Evolutionary conservation across 1,140 invertebrate genomes (phyloP).

Genomic region (Euglossa dilemma): DNA sequence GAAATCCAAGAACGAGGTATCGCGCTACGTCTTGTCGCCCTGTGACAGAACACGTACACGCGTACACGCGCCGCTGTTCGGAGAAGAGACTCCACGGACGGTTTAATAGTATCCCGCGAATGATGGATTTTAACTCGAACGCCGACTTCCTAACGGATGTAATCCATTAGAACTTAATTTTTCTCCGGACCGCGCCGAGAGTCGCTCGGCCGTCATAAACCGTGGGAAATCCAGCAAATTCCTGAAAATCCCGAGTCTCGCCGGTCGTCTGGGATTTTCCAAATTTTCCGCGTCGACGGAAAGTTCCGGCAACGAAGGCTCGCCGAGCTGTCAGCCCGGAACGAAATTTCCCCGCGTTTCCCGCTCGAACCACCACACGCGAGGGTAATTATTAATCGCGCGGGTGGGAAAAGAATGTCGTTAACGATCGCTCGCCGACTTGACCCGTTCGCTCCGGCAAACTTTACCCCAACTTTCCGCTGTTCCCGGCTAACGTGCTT

Average conservation of each 20-base stretch:
- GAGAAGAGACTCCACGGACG: neutral
- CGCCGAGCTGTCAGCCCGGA: neutral
- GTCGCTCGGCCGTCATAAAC: slow-evolving; percentile 5
- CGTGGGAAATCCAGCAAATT: neutral
- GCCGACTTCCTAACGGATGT: slow-evolving; percentile 11
- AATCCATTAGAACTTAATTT: slow-evolving; percentile 56
- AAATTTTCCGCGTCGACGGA: slow-evolving; percentile 1
- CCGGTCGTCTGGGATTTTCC: neutral
- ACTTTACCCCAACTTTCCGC: neutral
- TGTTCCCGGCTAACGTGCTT: neutral
- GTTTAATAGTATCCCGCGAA: slow-evolving; percentile 50
- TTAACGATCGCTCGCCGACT: neutral
- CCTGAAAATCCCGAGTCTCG: neutral
- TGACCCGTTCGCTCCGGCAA: neutral
- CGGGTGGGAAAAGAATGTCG: neutral
- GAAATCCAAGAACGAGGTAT: slow-evolving; percentile 62
- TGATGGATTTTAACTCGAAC: slow-evolving; percentile 62
- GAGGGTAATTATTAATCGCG: slow-evolving; percentile 27
- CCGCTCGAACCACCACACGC: neutral
- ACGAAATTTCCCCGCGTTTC: neutral
- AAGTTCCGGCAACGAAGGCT: neutral
- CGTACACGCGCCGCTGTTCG: slow-evolving; percentile 28
- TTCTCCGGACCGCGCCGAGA: neutral
- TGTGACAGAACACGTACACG: neutral
- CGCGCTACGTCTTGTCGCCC: slow-evolving; percentile 33